phyloP scores from a whole-genome alignment of 1,140 invertebrate species.

The Aphaenogaster rudis region DNA sequence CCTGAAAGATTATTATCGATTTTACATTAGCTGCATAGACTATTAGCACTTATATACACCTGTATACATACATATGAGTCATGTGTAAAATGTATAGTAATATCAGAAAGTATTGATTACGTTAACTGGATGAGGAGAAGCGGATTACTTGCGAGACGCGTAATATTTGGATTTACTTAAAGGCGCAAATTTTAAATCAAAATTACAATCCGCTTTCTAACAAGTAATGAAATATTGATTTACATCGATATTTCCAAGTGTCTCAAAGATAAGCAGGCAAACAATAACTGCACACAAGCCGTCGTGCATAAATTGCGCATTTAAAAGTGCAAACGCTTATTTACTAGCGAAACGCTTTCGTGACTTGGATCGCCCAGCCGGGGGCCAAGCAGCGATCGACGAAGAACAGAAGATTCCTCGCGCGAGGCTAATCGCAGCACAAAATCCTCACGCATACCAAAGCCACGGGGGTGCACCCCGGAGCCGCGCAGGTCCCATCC shows the following conservation, averaged over 20 bases:
- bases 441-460: constrained; percentile 17
- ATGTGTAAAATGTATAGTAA: constrained; percentile 57
- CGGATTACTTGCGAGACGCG: background rate
- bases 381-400: background rate
- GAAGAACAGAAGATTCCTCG: constrained; percentile 24
- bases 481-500: constrained; percentile 44
- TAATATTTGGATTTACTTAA: background rate
- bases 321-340: background rate
- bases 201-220: background rate
- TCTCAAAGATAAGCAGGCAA: background rate
- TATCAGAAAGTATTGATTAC: constrained; percentile 54
- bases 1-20: constrained; percentile 53
- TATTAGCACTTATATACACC: constrained; percentile 32
- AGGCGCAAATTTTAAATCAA: background rate
- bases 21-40: constrained; percentile 53
- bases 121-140: background rate
- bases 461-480: background rate
- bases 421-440: constrained; percentile 7
- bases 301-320: background rate
- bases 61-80: constrained; percentile 46
- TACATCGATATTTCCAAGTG: background rate
- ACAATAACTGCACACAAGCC: background rate
- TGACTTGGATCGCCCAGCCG: background rate
- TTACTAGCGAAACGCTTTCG: background rate
- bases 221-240: background rate